Conservation (phyloP, 2,888 invertebrate genomes). For the Leptopilina syphax region DNA sequence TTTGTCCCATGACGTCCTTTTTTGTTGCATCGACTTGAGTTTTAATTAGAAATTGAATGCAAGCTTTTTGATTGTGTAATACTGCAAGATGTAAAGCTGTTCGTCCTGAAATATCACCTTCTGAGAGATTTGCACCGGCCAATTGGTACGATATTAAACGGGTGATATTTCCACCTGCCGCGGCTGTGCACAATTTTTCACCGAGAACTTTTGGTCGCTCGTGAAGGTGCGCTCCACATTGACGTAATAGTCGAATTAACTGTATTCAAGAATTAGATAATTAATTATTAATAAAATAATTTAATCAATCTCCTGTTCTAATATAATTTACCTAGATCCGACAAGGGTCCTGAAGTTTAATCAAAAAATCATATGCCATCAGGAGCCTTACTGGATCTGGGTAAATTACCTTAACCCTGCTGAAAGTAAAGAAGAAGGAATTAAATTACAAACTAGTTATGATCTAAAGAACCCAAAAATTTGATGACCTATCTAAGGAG, state of each 20-base stretch:
- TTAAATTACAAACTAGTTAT: too few relatives aligned
- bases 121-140: constrained; percentile 84
- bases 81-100: constrained; percentile 85
- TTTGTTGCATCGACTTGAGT: constrained; percentile 75
- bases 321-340: too few relatives aligned
- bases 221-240: constrained; percentile 87
- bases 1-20: constrained; percentile 79
- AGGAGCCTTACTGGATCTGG: too few relatives aligned
- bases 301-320: too few relatives aligned
- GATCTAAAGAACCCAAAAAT: too few relatives aligned
- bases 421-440: too few relatives aligned
- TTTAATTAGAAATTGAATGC: constrained; percentile 79
- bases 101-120: constrained; percentile 81
- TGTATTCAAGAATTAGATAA: constrained; percentile 47
- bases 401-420: too few relatives aligned
- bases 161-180: constrained; percentile 80
- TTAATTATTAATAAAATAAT: background rate
- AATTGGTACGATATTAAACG: constrained; percentile 81
- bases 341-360: too few relatives aligned
- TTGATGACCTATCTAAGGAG: too few relatives aligned
- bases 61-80: constrained; percentile 78
- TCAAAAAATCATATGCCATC: too few relatives aligned
- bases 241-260: constrained; percentile 82
- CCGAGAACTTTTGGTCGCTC: constrained; percentile 80
- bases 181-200: constrained; percentile 84